These are phyloP conservation scores for Zootoca vivipara DNA, from an alignment of 2,113 vertebrate species.

Conservation along the genomic window DNA sequence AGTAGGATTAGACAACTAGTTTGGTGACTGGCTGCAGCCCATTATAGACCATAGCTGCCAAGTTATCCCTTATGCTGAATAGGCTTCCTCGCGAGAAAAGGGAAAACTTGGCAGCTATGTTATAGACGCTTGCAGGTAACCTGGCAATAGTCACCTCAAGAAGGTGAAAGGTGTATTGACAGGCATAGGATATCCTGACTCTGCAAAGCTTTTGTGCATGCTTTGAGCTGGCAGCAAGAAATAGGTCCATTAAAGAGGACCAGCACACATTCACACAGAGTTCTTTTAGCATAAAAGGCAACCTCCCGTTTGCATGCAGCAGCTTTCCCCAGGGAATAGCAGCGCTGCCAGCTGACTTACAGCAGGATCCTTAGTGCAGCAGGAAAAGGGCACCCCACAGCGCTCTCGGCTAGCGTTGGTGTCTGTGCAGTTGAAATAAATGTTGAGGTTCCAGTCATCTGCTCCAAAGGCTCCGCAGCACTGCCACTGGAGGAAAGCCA, in stretches of 20 bases:
- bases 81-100: too few species aligned
- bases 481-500: slow-evolving; percentile 84
- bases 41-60: too few species aligned
- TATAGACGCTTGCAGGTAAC: background rate
- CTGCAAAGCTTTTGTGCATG: background rate
- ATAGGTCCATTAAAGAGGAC: background rate
- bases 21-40: background rate
- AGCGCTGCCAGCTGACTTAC: slow-evolving; percentile 71
- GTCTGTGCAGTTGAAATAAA: slow-evolving; percentile 98
- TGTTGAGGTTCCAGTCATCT: slow-evolving; percentile 97
- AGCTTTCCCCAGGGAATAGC: background rate
- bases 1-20: background rate
- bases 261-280: background rate
- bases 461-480: slow-evolving; percentile 96
- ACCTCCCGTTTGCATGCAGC: background rate
- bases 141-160: background rate
- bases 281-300: background rate
- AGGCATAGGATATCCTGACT: background rate
- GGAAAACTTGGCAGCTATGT: too few species aligned
- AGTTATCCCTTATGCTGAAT: too few species aligned
- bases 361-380: slow-evolving; percentile 95
- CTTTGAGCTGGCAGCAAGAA: background rate
- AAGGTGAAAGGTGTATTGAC: background rate
- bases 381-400: slow-evolving; percentile 96
- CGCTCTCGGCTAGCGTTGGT: slow-evolving; percentile 93